Percentiles rank a stretch among this genome's conserved stretches.
Conservation (phyloP, 2,888 invertebrate species). For the Lasioglossum oenotherae region DNA sequence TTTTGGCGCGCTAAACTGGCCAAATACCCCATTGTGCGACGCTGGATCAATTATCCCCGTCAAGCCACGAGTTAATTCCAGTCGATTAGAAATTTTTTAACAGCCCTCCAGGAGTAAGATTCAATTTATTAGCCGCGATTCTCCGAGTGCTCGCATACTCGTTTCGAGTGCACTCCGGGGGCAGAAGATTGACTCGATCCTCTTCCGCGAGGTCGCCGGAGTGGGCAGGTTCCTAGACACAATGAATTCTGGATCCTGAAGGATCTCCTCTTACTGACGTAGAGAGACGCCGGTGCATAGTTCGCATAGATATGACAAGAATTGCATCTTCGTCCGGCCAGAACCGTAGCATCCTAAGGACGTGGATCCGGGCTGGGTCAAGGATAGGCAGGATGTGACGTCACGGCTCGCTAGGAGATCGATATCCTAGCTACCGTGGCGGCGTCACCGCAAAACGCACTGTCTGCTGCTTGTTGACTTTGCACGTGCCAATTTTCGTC, state of each 20-base stretch:
- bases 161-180: neutral
- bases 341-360: constrained; percentile 71
- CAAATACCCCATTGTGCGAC: no score
- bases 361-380: constrained; percentile 80
- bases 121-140: neutral
- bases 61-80: neutral
- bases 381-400: constrained; percentile 84
- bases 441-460: constrained; percentile 69
- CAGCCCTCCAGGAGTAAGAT: neutral
- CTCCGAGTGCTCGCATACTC: neutral
- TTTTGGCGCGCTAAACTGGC: no score
- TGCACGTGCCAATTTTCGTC: constrained; percentile 40
- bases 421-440: constrained; percentile 74
- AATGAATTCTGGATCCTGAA: constrained; percentile 20
- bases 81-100: neutral
- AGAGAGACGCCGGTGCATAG: constrained; percentile 3
- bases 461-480: constrained; percentile 61
- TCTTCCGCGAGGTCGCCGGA: neutral
- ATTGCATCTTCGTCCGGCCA: constrained; percentile 43
- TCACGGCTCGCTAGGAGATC: constrained; percentile 81
- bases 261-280: neutral
- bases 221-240: neutral
- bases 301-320: constrained; percentile 19
- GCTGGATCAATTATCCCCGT: neutral
- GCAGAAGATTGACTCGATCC: neutral